Percentiles rank a stretch among this genome's conserved stretches.
phyloP scores from a whole-genome alignment of 37 sponge, comb jelly and placozoan genomes.

The Bolinopsis microptera region DNA sequence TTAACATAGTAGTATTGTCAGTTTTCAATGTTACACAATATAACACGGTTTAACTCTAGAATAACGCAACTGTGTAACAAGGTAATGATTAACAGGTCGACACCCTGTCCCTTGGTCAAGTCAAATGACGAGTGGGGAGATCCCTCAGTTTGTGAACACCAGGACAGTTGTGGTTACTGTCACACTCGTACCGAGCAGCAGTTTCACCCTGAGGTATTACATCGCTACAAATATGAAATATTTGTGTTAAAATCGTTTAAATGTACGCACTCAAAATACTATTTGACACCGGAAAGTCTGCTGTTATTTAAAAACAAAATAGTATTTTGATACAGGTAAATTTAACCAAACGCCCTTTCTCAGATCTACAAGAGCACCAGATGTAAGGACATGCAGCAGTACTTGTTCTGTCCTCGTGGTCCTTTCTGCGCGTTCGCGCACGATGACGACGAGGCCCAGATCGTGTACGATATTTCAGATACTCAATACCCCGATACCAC shows the following conservation, averaged over 20 bases:
- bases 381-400: slow-evolving; percentile 97
- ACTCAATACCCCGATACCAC: slow-evolving; percentile 47
- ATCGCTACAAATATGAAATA: too few species aligned
- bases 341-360: too few species aligned
- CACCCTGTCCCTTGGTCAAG: slow-evolving; percentile 96
- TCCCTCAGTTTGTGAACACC: slow-evolving; percentile 84
- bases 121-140: slow-evolving; percentile 97
- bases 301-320: too few species aligned
- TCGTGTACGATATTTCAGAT: slow-evolving; percentile 41
- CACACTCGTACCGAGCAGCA: slow-evolving; percentile 98
- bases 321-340: too few species aligned
- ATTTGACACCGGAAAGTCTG: too few species aligned
- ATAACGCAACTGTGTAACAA: too few species aligned
- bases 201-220: slow-evolving; percentile 98
- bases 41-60: too few species aligned
- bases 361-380: slow-evolving; percentile 97
- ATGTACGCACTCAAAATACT: background rate
- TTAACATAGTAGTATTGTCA: too few species aligned
- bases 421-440: slow-evolving; percentile 99
- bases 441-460: slow-evolving; percentile 78
- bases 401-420: slow-evolving; percentile 93
- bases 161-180: slow-evolving; percentile 87
- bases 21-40: too few species aligned
- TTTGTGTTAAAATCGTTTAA: background rate
- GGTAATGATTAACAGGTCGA: slow-evolving; percentile 83